Evolutionary conservation across 2,797 vertebrate species (phyloP), one percentile per base, ranked within the genome.

Genomic region (Neostethus bicornis): DNA sequence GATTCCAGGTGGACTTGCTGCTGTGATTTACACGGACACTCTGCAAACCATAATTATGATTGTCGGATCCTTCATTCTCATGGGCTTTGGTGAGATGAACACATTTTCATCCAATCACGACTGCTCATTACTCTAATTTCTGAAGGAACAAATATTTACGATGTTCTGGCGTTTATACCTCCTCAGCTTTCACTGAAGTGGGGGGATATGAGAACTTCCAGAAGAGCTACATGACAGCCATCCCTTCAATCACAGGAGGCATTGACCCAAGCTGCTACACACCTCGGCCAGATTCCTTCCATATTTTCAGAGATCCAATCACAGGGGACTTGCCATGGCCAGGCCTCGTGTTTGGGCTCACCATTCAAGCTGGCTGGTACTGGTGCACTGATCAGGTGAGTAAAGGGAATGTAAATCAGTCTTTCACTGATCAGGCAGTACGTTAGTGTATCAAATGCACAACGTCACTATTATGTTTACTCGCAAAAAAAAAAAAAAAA

Each of bases 21-120:
- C 96, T 1, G 97, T 98, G 62, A 99, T 99, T 81, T 99, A 98
- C 90, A 98, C 97, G 5, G 97, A 99, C 74, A 95, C 96, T 1
- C 72, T 99, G 29, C 96, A 99, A 77, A 95, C 95, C 0, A 1
- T 94, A 71, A 95, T 98, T 83, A 98, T 99, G 96, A n/a, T 98
- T 10, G 63, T 94, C 16, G 96, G 96, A 19, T 96, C 96, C 25
- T 93, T 96, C 70, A 92, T 98, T 73, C 95, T 99, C 4, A 93
- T 92, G 91, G 92, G 93, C 31, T 98, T 91, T 77, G 95, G 97
- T 99, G 85, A 93, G 88, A 31, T 21, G 2, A 11, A 32, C 13
- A 63, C 10, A 7, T 24, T 38, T n/a, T 8, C 1, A 17, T 52
- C 35, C 17, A n/a, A 3, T 21, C n/a, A 7, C 29, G 8, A n/a